Evolutionary conservation across 2,113 vertebrate genomes (phyloP).

Genomic region (Lutjanus erythropterus): DNA sequence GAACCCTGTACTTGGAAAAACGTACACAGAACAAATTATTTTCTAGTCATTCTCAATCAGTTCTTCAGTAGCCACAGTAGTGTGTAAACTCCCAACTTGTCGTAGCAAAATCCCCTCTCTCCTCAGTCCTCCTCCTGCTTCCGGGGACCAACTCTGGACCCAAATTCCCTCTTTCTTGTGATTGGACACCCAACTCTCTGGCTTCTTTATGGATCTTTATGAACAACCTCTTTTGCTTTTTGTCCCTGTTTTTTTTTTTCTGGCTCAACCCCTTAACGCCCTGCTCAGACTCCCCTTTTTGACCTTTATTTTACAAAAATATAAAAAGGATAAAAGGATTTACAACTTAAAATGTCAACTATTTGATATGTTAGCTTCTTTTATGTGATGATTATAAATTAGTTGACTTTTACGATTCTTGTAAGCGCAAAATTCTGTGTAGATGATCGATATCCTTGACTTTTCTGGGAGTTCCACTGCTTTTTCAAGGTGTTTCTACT

Average conservation of each 20-base stretch:
- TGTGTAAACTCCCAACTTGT: slow-evolving; percentile 80
- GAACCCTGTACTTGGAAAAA: too few relatives aligned
- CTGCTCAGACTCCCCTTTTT: slow-evolving; percentile 25
- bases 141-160: slow-evolving; percentile 49
- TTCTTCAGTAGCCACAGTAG: slow-evolving; percentile 86
- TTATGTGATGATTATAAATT: slow-evolving; percentile 38
- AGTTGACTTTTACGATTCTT: slow-evolving; percentile 5
- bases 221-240: slow-evolving; percentile 64
- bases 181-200: slow-evolving; percentile 61
- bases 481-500: slow-evolving; percentile 74
- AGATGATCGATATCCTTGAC: slow-evolving; percentile 20
- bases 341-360: slow-evolving; percentile 30
- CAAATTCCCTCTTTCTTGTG: slow-evolving; percentile 60
- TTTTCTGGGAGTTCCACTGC: slow-evolving; percentile 43
- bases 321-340: background rate
- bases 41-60: slow-evolving; percentile 10
- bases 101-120: slow-evolving; percentile 21
- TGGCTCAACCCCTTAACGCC: slow-evolving; percentile 39
- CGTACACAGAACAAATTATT: background rate
- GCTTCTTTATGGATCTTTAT: slow-evolving; percentile 63
- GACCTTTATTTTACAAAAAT: slow-evolving; percentile 29
- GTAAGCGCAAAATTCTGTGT: slow-evolving; percentile 33
- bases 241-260: slow-evolving; percentile 36
- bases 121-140: slow-evolving; percentile 78
- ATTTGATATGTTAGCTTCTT: slow-evolving; percentile 35